These are phyloP conservation scores for Gonioctena quinquepunctata DNA, from an alignment of 1,140 invertebrate species.

Conservation along the genomic window DNA sequence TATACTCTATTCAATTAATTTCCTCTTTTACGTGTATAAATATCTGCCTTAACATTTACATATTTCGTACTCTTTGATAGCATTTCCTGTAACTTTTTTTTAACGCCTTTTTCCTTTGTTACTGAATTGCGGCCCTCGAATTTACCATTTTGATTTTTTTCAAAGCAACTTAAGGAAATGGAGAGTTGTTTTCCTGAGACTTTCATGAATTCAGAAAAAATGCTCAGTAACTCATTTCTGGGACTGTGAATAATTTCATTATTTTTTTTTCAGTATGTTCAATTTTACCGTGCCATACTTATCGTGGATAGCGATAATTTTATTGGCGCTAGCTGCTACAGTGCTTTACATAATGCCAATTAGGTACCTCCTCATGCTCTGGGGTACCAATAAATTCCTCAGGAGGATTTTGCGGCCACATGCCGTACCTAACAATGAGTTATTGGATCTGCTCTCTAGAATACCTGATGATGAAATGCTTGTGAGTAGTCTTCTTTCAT, in stretches of 20 bases:
- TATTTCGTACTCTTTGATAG: too few species aligned
- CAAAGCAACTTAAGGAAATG: too few species aligned
- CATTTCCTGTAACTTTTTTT: too few species aligned
- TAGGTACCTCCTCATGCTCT: conserved; percentile 89
- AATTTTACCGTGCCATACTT: conserved; percentile 97
- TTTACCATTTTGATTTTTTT: too few species aligned
- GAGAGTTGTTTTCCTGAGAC: too few species aligned
- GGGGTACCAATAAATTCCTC: conserved; percentile 91
- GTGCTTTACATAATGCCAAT: conserved; percentile 91
- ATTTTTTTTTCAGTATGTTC: conserved; percentile 75
- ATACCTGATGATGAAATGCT: conserved; percentile 95
- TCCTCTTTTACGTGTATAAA: too few species aligned
- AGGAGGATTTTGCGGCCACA: conserved; percentile 91
- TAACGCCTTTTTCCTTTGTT: too few species aligned
- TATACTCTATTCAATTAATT: too few species aligned
- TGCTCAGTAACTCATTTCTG: too few species aligned
- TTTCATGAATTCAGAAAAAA: too few species aligned
- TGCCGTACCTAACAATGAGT: conserved; percentile 95
- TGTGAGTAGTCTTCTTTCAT: conserved; percentile 61
- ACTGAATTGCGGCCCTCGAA: too few species aligned
- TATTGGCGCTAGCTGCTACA: conserved; percentile 69
- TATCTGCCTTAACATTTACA: too few species aligned
- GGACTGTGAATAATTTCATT: conserved; percentile 13
- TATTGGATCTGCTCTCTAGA: conserved; percentile 92
- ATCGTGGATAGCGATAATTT: conserved; percentile 86